Evolutionary conservation across 2,797 vertebrate genomes (phyloP), one percentile per base, ranked within the genome.

Genomic region (Epinephelus malabaricus): DNA sequence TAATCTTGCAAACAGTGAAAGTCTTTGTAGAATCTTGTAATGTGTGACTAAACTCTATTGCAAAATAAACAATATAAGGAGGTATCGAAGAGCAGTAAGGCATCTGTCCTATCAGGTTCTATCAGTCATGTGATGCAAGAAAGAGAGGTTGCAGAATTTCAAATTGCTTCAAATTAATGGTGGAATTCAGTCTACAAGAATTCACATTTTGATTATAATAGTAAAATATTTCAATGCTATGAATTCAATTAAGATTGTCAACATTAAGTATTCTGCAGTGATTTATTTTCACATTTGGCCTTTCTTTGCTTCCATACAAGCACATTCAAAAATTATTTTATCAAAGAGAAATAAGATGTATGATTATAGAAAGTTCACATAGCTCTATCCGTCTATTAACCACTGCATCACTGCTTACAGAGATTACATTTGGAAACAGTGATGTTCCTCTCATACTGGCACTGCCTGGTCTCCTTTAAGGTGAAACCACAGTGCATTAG

Each of bases 401-500:
- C 49, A 9, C 15, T 18, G 9, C 65, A 40, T 58, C 53, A 12
- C 27, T 51, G 27, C 51, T 40, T 21, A 34, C 51, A 11, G 46
- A 4, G 25, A 27, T 18, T 6, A 34, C 9, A 43, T 43, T 43
- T 25, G 14, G 65, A 50, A 46, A 19, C 11, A 4, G 25, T 25
- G 54, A 66, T 64, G 66, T 55, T 60, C 23, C 21, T 3, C 17
- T 59, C 55, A 56, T 13, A 59, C 30, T 14, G 50, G 23, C 49
- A 19, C 49, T 30, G 38, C 10, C 38, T 51, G 58, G 30, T 71
- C 25, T 69, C 30, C 56, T 81, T 30, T 61, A 18, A 60, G 50
- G 15, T 53, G 76, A 73, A 19, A 38, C 18, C 45, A 17, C n/a
- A 67, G 23, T 54, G 19, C 71, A 69, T 60, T 76, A 68, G 59